Conservation (phyloP, 2,888 invertebrate genomes). For the Philonicus albiceps region DNA sequence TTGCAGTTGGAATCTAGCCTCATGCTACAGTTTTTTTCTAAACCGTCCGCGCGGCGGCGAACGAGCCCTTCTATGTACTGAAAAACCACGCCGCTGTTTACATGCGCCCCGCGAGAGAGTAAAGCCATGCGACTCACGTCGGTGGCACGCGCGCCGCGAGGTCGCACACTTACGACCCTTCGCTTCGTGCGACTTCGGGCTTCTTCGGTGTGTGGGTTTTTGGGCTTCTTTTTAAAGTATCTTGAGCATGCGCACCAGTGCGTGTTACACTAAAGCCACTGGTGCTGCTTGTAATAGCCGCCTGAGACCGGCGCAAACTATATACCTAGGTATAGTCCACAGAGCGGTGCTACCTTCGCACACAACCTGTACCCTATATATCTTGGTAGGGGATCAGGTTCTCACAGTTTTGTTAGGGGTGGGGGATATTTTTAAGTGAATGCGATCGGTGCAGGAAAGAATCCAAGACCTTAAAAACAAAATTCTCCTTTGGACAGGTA, state of each 20-base stretch:
- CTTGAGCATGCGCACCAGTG: constrained; percentile 37
- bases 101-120: constrained; percentile 41
- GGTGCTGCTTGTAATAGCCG: constrained; percentile 34
- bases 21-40: constrained; percentile 21
- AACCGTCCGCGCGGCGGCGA: not conserved
- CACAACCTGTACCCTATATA: constrained; percentile 31
- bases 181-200: constrained; percentile 17
- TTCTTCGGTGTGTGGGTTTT: constrained; percentile 6
- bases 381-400: constrained; percentile 48
- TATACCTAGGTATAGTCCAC: constrained; percentile 6
- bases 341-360: constrained; percentile 8
- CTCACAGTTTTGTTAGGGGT: constrained; percentile 46
- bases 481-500: constrained; percentile 41
- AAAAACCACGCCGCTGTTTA: constrained; percentile 31
- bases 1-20: constrained; percentile 28
- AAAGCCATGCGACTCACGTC: constrained; percentile 50
- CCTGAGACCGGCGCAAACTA: not conserved
- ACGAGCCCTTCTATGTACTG: constrained; percentile 27
- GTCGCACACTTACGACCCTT: constrained; percentile 48
- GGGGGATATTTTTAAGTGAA: constrained; percentile 42
- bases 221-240: not conserved
- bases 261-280: constrained; percentile 39
- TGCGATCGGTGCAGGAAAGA: constrained; percentile 35
- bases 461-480: constrained; percentile 33
- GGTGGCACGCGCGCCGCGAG: constrained; percentile 49